Conservation (phyloP, 2,888 invertebrate species). For the Mimumesa dahlbomi region DNA sequence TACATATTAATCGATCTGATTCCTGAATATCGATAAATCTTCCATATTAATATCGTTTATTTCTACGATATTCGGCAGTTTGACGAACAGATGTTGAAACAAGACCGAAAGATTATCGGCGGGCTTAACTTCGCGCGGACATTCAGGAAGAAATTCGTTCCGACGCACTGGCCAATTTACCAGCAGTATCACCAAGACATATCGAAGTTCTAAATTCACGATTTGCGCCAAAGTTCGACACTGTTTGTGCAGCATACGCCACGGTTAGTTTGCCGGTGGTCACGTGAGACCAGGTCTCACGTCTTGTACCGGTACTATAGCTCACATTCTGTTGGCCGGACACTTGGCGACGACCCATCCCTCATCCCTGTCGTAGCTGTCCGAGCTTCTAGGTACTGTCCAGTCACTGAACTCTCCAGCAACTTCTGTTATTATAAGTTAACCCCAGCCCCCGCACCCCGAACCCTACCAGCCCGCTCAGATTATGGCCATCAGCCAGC, state of each 20-base stretch:
- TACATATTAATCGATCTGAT: no score
- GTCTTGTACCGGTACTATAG: conserved; percentile 75
- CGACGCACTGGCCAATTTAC: conserved; percentile 63
- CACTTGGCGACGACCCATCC: conserved; percentile 79
- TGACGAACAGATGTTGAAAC: no score
- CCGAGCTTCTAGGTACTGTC: conserved; percentile 73
- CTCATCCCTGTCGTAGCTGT: conserved; percentile 75
- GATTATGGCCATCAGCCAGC: conserved; percentile 80
- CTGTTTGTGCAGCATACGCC: conserved; percentile 69
- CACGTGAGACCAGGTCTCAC: conserved; percentile 71
- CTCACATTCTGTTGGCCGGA: conserved; percentile 75
- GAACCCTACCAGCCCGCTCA: conserved; percentile 64
- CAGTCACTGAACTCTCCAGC: conserved; percentile 77
- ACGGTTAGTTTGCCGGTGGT: conserved; percentile 70
- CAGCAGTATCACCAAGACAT: conserved; percentile 65
- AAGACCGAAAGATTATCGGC: no score
- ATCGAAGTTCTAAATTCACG: conserved; percentile 73
- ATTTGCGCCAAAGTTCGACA: conserved; percentile 70
- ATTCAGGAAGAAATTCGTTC: conserved; percentile 57
- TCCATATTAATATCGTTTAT: no score
- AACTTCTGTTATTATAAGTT: conserved; percentile 81
- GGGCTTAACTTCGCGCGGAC: background rate
- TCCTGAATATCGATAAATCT: no score
- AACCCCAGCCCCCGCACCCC: conserved; percentile 68
- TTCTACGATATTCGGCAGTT: no score